Conservation (phyloP, 2,797 vertebrate species). For the Odontamblyopus lacepedii region DNA sequence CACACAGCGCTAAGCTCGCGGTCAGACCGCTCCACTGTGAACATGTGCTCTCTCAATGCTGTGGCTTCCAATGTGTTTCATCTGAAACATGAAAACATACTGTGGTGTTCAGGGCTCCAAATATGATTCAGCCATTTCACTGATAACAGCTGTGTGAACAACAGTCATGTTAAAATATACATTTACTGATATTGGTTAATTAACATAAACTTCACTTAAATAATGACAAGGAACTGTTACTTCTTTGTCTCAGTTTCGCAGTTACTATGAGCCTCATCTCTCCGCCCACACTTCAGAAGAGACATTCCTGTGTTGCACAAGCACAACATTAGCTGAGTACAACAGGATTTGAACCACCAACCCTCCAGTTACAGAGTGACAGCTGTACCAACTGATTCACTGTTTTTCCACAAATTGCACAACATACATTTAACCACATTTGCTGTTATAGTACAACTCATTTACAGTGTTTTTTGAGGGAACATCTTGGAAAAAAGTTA, state of each 20-base stretch:
- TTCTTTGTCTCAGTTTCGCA: not conserved
- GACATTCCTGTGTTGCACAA: not conserved
- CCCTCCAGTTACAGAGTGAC: not conserved
- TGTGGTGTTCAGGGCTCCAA: not conserved
- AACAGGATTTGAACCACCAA: not conserved
- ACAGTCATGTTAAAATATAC: not conserved
- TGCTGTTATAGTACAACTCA: too few relatives aligned
- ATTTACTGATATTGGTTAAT: not conserved
- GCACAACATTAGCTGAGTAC: not conserved
- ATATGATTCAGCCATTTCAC: not conserved
- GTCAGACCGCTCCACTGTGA: constrained; percentile 48
- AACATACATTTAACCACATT: not conserved
- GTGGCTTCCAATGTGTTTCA: constrained; percentile 9
- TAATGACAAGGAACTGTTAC: not conserved
- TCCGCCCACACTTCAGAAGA: not conserved
- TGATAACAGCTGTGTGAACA: not conserved
- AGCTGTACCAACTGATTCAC: not conserved
- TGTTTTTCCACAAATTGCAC: not conserved
- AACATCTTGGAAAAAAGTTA: not conserved
- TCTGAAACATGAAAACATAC: constrained; percentile 26
- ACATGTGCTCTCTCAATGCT: constrained; percentile 36
- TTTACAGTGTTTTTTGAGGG: too few relatives aligned
- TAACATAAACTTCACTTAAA: not conserved
- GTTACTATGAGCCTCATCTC: not conserved
- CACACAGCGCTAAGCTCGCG: constrained; percentile 72